Percentiles rank a stretch among this genome's conserved stretches.
Conservation (phyloP, 2,888 invertebrate genomes). For the Harpalus rubripes region DNA sequence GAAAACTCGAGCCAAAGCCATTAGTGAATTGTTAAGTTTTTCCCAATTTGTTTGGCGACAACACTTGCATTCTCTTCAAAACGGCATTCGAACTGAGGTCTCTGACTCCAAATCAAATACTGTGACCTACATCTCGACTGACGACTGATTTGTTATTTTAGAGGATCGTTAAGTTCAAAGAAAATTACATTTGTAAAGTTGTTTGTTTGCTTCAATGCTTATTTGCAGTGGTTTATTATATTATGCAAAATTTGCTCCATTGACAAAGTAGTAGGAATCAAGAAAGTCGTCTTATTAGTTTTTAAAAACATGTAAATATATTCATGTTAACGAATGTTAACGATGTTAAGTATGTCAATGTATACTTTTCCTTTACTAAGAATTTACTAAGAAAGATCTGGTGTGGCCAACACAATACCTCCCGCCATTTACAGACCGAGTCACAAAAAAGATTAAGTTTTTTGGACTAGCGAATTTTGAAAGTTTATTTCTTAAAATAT, state of each 20-base stretch:
- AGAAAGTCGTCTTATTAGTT: neutral
- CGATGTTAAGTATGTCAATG: neutral
- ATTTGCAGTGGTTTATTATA: slow-evolving; percentile 44
- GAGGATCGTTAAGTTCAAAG: slow-evolving; percentile 57
- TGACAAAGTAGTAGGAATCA: neutral
- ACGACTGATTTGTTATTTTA: slow-evolving; percentile 57
- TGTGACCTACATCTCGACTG: slow-evolving; percentile 33
- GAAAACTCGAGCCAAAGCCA: slow-evolving; percentile 51
- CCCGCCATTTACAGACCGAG: too few relatives aligned
- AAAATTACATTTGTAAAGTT: slow-evolving; percentile 59
- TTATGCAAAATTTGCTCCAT: slow-evolving; percentile 31
- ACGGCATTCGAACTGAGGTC: slow-evolving; percentile 33
- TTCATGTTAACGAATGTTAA: neutral
- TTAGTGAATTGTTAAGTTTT: slow-evolving; percentile 56
- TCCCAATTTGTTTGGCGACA: slow-evolving; percentile 53
- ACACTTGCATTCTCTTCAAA: slow-evolving; percentile 43
- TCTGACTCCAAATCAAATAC: slow-evolving; percentile 50
- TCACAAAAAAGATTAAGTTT: too few relatives aligned
- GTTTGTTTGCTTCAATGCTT: slow-evolving; percentile 51
- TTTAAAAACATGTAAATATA: neutral
- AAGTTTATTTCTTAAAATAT: too few relatives aligned
- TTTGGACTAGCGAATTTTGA: too few relatives aligned
- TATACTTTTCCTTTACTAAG: neutral
- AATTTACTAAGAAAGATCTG: too few relatives aligned
- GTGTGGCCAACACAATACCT: too few relatives aligned